Conservation (phyloP, 2,113 vertebrate species). For the Paedocypris sp. region DNA sequence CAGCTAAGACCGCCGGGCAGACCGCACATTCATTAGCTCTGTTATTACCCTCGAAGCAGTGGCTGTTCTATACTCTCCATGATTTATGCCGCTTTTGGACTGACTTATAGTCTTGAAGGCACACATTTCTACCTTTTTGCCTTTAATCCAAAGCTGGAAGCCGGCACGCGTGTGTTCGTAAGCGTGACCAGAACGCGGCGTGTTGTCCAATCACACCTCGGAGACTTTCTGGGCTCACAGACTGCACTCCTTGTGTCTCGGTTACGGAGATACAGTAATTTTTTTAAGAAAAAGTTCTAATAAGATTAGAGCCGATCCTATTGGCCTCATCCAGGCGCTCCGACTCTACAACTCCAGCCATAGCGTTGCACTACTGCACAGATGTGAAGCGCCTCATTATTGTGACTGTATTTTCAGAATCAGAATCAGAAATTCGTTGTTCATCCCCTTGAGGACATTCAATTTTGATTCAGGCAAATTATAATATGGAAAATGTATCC, state of each 20-base stretch:
- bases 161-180: slow-evolving; percentile 40
- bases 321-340: slow-evolving; percentile 19
- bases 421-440: too few relatives aligned
- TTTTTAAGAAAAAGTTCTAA: too few relatives aligned
- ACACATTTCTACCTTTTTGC: slow-evolving; percentile 9
- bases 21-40: slow-evolving; percentile 59
- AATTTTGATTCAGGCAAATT: too few relatives aligned
- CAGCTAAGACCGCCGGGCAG: slow-evolving; percentile 37
- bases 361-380: too few relatives aligned
- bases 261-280: slow-evolving; percentile 37
- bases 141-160: slow-evolving; percentile 1
- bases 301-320: slow-evolving; percentile 42
- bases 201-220: slow-evolving; percentile 22
- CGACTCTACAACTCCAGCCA: too few relatives aligned
- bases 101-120: slow-evolving; percentile 24
- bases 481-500: too few relatives aligned
- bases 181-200: slow-evolving; percentile 43
- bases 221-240: slow-evolving; percentile 20
- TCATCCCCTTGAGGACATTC: too few relatives aligned
- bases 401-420: too few relatives aligned
- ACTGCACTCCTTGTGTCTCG: slow-evolving; percentile 32
- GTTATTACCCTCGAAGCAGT: slow-evolving; percentile 45
- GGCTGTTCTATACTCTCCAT: slow-evolving; percentile 42
- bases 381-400: too few relatives aligned
- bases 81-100: slow-evolving; percentile 48